These are phyloP conservation scores for Ranitomeya variabilis DNA, from an alignment of 2,113 vertebrate genomes.

Conservation along the genomic window DNA sequence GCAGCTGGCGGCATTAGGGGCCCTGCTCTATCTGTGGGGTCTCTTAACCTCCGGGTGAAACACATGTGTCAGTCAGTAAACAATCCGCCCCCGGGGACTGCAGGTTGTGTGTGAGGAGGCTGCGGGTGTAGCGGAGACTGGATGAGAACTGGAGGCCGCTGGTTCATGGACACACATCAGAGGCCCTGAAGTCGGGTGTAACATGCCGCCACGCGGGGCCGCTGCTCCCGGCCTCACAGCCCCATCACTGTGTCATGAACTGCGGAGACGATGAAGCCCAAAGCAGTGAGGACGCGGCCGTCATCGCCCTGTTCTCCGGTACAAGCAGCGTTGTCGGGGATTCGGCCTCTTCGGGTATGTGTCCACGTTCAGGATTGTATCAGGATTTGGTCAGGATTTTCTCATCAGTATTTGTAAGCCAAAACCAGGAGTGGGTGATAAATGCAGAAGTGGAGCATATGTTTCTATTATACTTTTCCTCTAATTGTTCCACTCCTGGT, in stretches of 20 bases:
- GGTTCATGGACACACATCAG: background rate
- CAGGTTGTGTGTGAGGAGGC: background rate
- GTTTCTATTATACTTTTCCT: too few relatives aligned
- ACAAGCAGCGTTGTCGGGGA: background rate
- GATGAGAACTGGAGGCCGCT: background rate
- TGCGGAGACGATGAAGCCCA: background rate
- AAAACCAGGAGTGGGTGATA: too few relatives aligned
- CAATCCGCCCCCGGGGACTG: background rate
- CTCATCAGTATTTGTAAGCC: too few relatives aligned
- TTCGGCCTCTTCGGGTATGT: constrained; percentile 37
- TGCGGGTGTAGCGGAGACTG: background rate
- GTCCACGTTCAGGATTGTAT: too few relatives aligned
- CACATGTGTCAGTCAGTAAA: constrained; percentile 39
- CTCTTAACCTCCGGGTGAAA: constrained; percentile 34
- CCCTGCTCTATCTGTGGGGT: constrained; percentile 49
- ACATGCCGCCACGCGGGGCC: background rate
- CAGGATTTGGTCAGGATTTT: too few relatives aligned
- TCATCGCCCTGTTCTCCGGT: background rate
- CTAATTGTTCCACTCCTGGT: too few relatives aligned
- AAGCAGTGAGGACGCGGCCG: background rate
- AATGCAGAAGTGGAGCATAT: too few relatives aligned
- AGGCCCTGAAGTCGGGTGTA: background rate
- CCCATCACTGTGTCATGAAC: background rate
- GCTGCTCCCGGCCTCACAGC: background rate
- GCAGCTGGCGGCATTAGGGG: constrained; percentile 39